Evolutionary conservation across 2,113 vertebrate genomes (phyloP).

Genomic region (Chionodraco myersi): DNA sequence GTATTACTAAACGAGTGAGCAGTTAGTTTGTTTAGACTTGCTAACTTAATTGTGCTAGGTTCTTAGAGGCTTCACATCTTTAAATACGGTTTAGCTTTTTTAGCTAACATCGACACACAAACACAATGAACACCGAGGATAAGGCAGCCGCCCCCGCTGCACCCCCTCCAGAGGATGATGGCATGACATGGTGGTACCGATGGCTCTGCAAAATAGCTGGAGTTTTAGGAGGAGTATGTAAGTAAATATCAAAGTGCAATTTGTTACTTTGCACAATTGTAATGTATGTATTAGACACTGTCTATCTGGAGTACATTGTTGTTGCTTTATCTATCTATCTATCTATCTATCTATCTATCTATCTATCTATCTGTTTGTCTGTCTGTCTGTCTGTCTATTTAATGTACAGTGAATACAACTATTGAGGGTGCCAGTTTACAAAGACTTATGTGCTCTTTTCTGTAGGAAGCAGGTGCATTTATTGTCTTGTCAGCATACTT

Average conservation of each 20-base stretch:
- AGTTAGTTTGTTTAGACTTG: constrained; percentile 10
- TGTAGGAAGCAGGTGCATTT: neutral
- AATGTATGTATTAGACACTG: too few species aligned
- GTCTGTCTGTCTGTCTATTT: too few species aligned
- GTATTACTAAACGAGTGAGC: neutral
- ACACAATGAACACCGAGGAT: constrained; percentile 81
- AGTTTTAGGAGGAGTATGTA: constrained; percentile 92
- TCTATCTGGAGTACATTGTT: too few species aligned
- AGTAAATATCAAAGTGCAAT: constrained; percentile 78
- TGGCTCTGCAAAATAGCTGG: constrained; percentile 94
- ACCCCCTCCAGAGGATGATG: constrained; percentile 84
- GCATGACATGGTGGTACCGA: constrained; percentile 98
- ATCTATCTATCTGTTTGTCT: too few species aligned
- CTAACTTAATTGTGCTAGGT: constrained; percentile 26
- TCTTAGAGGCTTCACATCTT: constrained; percentile 24
- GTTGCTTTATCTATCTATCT: neutral
- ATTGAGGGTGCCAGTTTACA: neutral
- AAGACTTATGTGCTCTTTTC: neutral
- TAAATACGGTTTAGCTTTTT: constrained; percentile 47
- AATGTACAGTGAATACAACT: neutral
- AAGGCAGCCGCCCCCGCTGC: constrained; percentile 66
- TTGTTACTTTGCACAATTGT: too few species aligned
- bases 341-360: neutral
- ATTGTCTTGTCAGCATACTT: neutral
- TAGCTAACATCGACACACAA: constrained; percentile 12